Evolutionary conservation across 2,797 vertebrate genomes (phyloP).

Genomic region (Discoglossus pictus): DNA sequence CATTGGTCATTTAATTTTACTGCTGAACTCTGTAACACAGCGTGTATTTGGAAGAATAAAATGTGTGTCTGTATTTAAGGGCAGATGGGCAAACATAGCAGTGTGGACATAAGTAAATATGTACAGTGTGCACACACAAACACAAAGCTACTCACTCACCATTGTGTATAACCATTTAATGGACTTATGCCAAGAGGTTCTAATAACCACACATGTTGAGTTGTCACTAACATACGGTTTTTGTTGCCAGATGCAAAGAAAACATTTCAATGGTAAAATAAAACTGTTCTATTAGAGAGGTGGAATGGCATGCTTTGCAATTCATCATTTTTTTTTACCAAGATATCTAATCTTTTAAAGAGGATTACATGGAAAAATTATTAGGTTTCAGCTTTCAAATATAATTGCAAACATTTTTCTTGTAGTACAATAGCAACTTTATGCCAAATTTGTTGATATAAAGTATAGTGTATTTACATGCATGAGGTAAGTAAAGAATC

Average conservation of each 20-base stretch:
- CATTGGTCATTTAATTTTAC: no score
- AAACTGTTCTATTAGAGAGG: constrained; percentile 34
- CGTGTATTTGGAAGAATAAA: no score
- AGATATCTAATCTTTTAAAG: constrained; percentile 57
- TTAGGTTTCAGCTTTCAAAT: constrained; percentile 59
- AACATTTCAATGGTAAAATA: constrained; percentile 38
- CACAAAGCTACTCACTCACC: constrained; percentile 68
- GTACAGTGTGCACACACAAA: constrained; percentile 55
- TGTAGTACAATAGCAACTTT: constrained; percentile 50
- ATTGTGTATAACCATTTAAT: constrained; percentile 70
- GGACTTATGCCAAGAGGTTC: constrained; percentile 68
- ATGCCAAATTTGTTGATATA: constrained; percentile 49
- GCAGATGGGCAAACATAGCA: constrained; percentile 58
- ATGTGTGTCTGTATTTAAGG: constrained; percentile 51
- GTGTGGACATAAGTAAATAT: constrained; percentile 62
- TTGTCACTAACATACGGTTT: constrained; percentile 67
- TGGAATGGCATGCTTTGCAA: constrained; percentile 53
- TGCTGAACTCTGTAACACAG: no score
- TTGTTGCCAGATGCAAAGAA: constrained; percentile 64
- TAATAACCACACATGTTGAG: constrained; percentile 68
- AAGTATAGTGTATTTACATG: constrained; percentile 37
- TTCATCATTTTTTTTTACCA: constrained; percentile 28
- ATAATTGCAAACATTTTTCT: constrained; percentile 56
- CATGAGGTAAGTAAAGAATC: constrained; percentile 18
- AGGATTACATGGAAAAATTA: constrained; percentile 61